Conservation (phyloP, 2,888 invertebrate species). For the Merodon equestris region DNA sequence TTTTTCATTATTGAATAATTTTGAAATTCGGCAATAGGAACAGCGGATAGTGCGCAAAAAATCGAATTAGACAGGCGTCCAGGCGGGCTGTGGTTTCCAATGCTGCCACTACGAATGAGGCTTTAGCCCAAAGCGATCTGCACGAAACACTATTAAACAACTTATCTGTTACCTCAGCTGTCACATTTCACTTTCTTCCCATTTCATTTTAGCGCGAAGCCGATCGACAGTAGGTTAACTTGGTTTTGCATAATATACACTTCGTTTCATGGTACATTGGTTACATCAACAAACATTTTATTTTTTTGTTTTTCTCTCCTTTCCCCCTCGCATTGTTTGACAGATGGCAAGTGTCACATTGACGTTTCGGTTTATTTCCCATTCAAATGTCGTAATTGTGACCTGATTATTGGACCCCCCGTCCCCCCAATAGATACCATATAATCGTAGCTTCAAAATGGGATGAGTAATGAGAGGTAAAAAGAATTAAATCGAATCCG, state of each 20-base stretch:
- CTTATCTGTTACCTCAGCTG: conserved; percentile 67
- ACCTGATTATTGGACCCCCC: background rate
- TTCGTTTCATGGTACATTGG: conserved; percentile 47
- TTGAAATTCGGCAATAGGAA: conserved; percentile 55
- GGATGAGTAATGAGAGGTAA: conserved; percentile 23
- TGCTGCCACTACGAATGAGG: background rate
- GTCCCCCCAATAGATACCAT: conserved; percentile 6
- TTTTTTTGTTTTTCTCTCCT: conserved; percentile 10
- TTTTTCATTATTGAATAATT: conserved; percentile 60
- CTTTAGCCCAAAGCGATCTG: conserved; percentile 60
- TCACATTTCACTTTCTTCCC: conserved; percentile 69
- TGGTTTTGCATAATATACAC: conserved; percentile 61
- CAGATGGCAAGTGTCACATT: conserved; percentile 25
- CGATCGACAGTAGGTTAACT: conserved; percentile 57
- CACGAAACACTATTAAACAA: conserved; percentile 63
- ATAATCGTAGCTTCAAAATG: conserved; percentile 5
- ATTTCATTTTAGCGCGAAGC: conserved; percentile 55
- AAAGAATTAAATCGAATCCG: background rate
- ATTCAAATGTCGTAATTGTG: background rate
- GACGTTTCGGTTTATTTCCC: conserved; percentile 19
- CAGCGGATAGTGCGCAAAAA: conserved; percentile 29
- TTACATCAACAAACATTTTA: conserved; percentile 46
- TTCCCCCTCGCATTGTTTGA: conserved; percentile 14
- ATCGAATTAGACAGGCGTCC: conserved; percentile 40
- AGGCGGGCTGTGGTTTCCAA: conserved; percentile 8